A percentile compares a stretch with the other conserved stretches of the same genome.
Conservation (phyloP, 2,113 vertebrate species). For the Strigops habroptila region DNA sequence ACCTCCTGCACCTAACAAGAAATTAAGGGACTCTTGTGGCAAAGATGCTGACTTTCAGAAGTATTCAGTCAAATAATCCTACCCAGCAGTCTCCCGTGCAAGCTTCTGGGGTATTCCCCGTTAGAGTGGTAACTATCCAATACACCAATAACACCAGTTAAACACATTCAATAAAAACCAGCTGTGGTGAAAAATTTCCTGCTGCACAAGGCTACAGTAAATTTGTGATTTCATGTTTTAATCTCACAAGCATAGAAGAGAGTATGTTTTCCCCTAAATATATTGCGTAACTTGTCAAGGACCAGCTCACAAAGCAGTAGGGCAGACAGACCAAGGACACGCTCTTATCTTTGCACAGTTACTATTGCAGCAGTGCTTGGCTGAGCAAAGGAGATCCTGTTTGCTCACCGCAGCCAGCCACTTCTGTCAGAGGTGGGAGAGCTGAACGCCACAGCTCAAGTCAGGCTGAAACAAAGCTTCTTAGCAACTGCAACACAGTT, state of each 20-base stretch:
- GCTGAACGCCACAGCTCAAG: not conserved
- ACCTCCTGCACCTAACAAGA: not conserved
- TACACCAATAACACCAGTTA: not conserved
- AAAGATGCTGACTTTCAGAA: not conserved
- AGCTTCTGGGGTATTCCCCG: not conserved
- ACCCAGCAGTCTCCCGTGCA: not conserved
- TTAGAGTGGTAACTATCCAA: not conserved
- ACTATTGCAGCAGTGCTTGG: not conserved
- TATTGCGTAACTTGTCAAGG: not conserved
- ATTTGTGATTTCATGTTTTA: not conserved
- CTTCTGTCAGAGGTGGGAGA: not conserved
- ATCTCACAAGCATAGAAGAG: not conserved
- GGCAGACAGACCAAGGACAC: not conserved
- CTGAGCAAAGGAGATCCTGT: not conserved
- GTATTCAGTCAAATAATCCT: not conserved
- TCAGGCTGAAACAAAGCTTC: not conserved
- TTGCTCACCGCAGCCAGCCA: not conserved
- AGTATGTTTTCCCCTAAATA: not conserved
- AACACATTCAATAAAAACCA: not conserved
- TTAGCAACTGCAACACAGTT: not conserved
- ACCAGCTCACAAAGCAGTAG: not conserved
- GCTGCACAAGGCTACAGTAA: not conserved
- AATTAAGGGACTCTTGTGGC: not conserved
- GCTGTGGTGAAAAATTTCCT: not conserved
- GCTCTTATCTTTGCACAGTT: not conserved